Evolutionary conservation across 2,113 vertebrate genomes (phyloP).

Genomic region (Taurulus bubalis): DNA sequence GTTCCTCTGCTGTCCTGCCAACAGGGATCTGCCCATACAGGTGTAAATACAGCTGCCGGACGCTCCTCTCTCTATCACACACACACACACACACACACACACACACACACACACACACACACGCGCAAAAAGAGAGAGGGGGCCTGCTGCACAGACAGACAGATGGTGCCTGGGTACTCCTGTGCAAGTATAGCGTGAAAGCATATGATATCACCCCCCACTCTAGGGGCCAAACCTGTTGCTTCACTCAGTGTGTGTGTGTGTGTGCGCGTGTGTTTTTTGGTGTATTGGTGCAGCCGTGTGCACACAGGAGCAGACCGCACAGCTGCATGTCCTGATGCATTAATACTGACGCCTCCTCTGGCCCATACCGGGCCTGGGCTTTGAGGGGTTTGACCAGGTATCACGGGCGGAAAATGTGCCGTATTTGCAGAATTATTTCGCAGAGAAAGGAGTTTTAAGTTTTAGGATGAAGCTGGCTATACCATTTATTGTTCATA

Average conservation of each 20-base stretch:
- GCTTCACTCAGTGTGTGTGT: conserved; percentile 39
- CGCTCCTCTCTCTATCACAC: conserved; percentile 26
- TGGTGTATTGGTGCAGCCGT: conserved; percentile 22
- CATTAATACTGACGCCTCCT: conserved; percentile 69
- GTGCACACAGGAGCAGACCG: conserved; percentile 48
- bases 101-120: conserved; percentile 5
- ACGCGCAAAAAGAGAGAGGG: conserved; percentile 19
- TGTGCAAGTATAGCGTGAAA: conserved; percentile 67
- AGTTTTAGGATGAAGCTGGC: not conserved
- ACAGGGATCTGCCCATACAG: conserved; percentile 89
- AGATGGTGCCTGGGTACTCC: conserved; percentile 75
- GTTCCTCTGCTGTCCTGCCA: conserved; percentile 85
- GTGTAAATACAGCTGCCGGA: conserved; percentile 93
- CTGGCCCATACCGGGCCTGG: conserved; percentile 22
- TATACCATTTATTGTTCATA: not conserved
- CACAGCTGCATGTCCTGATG: conserved; percentile 70
- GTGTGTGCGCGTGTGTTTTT: conserved; percentile 37
- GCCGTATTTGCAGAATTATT: not conserved
- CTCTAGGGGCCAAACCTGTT: conserved; percentile 72
- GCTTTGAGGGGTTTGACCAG: not conserved
- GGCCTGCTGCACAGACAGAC: conserved; percentile 59
- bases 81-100: no score
- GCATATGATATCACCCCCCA: conserved; percentile 71
- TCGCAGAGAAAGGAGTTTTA: not conserved
- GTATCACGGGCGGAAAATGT: not conserved